phyloP scores from a whole-genome alignment of 1,140 invertebrate species.

The Drosophila dunni region DNA sequence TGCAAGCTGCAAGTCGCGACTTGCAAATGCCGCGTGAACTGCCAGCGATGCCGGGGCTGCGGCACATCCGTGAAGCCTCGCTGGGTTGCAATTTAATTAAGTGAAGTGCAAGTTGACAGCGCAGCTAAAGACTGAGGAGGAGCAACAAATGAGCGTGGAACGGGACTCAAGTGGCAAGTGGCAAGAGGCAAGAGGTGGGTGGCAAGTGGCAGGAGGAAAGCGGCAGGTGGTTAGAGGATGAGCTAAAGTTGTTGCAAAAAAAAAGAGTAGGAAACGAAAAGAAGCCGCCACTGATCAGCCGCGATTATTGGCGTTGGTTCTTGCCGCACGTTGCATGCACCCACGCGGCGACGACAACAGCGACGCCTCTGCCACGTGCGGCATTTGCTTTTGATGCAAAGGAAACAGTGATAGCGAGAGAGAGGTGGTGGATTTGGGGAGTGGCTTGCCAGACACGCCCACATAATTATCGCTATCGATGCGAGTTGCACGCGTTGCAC shows the following conservation, averaged over 20 bases:
- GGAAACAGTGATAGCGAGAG: background rate
- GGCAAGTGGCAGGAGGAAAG: background rate
- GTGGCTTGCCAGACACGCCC: slow-evolving; percentile 54
- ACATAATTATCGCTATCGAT: slow-evolving; percentile 73
- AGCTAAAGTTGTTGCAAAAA: slow-evolving; percentile 49
- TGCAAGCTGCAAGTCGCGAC: background rate
- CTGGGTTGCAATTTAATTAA: slow-evolving; percentile 80
- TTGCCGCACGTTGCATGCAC: slow-evolving; percentile 48
- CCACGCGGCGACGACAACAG: slow-evolving; percentile 40
- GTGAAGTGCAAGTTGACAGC: slow-evolving; percentile 69
- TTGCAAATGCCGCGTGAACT: slow-evolving; percentile 12
- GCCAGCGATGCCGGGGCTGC: slow-evolving; percentile 11
- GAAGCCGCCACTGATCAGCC: slow-evolving; percentile 66
- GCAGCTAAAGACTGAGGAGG: background rate
- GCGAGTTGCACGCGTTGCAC: slow-evolving; percentile 51
- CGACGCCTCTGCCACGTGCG: slow-evolving; percentile 64
- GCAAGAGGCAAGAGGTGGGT: background rate
- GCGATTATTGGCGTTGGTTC: slow-evolving; percentile 68
- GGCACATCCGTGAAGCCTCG: slow-evolving; percentile 69
- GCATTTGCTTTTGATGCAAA: slow-evolving; percentile 64
- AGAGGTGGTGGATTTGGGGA: slow-evolving; percentile 2
- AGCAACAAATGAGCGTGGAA: background rate
- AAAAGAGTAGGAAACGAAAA: background rate
- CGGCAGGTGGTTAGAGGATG: slow-evolving; percentile 23
- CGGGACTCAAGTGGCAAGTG: background rate